Evolutionary conservation across 2,797 vertebrate species (phyloP), one percentile per base, ranked within the genome.

Genomic region (Buceros bicornis): DNA sequence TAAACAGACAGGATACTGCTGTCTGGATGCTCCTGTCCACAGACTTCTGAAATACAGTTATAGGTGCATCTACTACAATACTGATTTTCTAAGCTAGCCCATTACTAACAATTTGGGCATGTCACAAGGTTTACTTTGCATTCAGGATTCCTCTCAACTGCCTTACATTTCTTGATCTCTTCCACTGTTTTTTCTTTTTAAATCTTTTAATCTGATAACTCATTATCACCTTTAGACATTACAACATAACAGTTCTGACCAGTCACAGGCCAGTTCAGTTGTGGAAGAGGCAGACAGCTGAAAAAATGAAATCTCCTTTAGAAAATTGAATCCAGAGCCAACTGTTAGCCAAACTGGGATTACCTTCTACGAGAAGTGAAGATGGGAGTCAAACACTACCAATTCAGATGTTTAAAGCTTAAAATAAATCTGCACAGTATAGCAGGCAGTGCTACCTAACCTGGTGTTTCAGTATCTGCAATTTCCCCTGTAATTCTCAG

Each of bases 1-100:
- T 97, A 95, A 97, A 97, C 10, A 98, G 89, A 94, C 98, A 98
- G 43, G 98, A 98, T 45, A 98, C 93, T 43, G 98, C 91, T 2
- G 98, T 98, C 83, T 98, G 98, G 94, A 98, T 98, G 92, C 98
- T 98, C 91, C 97, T 97, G 82, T 98, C 98, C 97, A 98, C 98
- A 90, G 95, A 98, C 90, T 98, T 98, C 98, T 98, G 96, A 97
- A 98, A 98, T 31, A 97, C 24, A 97, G 85, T 96, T 80, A 92
- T 0, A 94, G 35, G 48, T 45, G 13, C 26, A 43, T 60, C 45
- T 86, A 56, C 24, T 96, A 76, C 42, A 91, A 40, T 40, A 94
- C 24, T 71, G 4, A 37, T 42, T 73, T 54, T 60, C 90, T 65
- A 33, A 15, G 45, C 72, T 58, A 69, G 45, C 13, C 69, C 31